phyloP scores from a whole-genome alignment of 92 coral and sea anemone species.

The Ricordea florida region DNA sequence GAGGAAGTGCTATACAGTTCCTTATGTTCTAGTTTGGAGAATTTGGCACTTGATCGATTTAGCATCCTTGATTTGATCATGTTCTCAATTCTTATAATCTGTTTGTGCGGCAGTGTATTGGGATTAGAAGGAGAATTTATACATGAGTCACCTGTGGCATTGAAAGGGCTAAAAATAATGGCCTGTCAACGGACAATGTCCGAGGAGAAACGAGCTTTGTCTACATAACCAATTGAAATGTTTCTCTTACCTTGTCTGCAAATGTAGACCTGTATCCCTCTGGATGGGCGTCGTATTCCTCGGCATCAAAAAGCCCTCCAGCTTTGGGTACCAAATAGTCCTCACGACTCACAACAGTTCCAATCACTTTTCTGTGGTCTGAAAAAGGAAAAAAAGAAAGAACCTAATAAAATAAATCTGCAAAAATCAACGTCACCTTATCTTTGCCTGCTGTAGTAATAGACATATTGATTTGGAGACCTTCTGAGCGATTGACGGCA shows the following conservation, averaged over 20 bases:
- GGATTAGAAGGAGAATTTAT: too few species aligned
- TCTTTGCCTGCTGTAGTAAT: not conserved
- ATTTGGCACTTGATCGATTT: too few species aligned
- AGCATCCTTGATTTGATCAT: too few species aligned
- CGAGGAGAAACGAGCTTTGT: not conserved
- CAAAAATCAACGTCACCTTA: not conserved
- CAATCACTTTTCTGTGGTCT: slow-evolving; percentile 96
- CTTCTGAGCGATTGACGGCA: too few species aligned
- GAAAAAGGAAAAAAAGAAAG: not conserved
- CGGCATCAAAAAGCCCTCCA: slow-evolving; percentile 92
- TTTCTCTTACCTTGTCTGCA: slow-evolving; percentile 85
- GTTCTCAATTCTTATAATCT: too few species aligned
- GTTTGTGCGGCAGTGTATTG: too few species aligned
- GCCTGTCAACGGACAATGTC: not conserved
- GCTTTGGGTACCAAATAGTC: slow-evolving; percentile 95
- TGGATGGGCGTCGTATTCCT: slow-evolving; percentile 93
- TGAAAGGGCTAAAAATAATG: not conserved
- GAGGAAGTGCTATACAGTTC: too few species aligned
- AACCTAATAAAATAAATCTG: not conserved
- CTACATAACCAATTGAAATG: too few species aligned
- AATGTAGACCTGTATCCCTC: slow-evolving; percentile 95
- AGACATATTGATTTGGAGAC: not conserved
- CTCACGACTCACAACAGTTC: slow-evolving; percentile 94
- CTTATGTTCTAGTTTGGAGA: too few species aligned
- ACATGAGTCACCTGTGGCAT: too few species aligned